These are phyloP conservation scores for Donacobius atricapilla DNA, from an alignment of 2,113 vertebrate species.

Conservation along the genomic window DNA sequence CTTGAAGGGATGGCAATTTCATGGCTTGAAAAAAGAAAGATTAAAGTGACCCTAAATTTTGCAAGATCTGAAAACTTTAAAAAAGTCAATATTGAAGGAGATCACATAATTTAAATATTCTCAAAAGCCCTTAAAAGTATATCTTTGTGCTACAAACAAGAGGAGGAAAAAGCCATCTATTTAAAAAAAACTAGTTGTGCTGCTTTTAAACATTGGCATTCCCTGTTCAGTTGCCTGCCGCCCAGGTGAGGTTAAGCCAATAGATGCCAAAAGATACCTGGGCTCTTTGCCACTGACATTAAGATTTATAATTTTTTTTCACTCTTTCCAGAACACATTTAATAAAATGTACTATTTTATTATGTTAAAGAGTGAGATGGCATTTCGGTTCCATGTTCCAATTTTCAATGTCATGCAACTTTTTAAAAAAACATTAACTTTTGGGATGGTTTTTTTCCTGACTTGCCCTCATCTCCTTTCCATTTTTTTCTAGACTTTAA, in stretches of 20 bases:
- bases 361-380: background rate
- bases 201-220: background rate
- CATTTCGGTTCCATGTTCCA: background rate
- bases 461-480: background rate
- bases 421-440: background rate
- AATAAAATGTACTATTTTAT: constrained; percentile 9
- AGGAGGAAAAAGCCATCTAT: background rate
- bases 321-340: background rate
- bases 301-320: background rate
- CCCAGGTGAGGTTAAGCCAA: background rate
- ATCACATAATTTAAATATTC: background rate
- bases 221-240: background rate
- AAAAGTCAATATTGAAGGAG: background rate
- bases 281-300: background rate
- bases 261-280: background rate
- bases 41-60: background rate
- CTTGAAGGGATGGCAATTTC: background rate
- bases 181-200: background rate
- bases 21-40: background rate
- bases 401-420: background rate
- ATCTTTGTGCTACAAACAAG: background rate
- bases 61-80: background rate
- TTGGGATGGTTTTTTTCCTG: background rate
- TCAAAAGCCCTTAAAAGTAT: background rate
- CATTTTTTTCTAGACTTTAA: background rate